Percentiles rank a stretch among this genome's conserved stretches.
Evolutionary conservation across 2,797 vertebrate species (phyloP).

Genomic region (Notolabrus celidotus): DNA sequence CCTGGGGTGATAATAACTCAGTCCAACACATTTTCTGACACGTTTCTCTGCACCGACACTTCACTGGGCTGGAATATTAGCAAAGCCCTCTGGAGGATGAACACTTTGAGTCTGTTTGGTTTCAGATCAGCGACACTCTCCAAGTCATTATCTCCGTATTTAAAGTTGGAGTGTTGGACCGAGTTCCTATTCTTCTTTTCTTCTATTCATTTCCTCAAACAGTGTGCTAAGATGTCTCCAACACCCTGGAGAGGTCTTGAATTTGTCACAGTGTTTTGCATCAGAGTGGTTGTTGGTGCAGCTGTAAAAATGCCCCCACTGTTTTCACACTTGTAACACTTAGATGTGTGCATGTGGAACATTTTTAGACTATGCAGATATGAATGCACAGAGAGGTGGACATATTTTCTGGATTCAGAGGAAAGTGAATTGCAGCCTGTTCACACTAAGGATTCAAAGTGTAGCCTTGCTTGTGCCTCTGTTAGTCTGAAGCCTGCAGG

Average conservation of each 20-base stretch:
- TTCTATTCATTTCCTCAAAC: conserved; percentile 6
- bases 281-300: conserved; percentile 12
- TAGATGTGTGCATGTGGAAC: background rate
- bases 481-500: background rate
- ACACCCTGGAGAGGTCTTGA: conserved; percentile 7
- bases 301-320: conserved; percentile 7
- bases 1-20: conserved; percentile 66
- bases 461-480: background rate
- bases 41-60: conserved; percentile 45
- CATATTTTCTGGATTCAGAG: conserved; percentile 25
- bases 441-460: conserved; percentile 20
- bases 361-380: conserved; percentile 7
- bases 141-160: conserved; percentile 41
- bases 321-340: conserved; percentile 13
- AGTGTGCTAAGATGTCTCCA: conserved; percentile 11
- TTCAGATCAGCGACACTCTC: conserved; percentile 32
- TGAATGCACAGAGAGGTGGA: conserved; percentile 1
- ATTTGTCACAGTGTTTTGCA: conserved; percentile 13
- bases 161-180: conserved; percentile 27
- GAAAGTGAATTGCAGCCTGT: conserved; percentile 1
- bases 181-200: conserved; percentile 27
- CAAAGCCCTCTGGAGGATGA: conserved; percentile 31
- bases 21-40: conserved; percentile 53
- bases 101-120: conserved; percentile 38
- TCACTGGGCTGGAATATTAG: conserved; percentile 37